Evolutionary conservation across 2,888 invertebrate species (phyloP).

Genomic region (Microdon myrmicae): DNA sequence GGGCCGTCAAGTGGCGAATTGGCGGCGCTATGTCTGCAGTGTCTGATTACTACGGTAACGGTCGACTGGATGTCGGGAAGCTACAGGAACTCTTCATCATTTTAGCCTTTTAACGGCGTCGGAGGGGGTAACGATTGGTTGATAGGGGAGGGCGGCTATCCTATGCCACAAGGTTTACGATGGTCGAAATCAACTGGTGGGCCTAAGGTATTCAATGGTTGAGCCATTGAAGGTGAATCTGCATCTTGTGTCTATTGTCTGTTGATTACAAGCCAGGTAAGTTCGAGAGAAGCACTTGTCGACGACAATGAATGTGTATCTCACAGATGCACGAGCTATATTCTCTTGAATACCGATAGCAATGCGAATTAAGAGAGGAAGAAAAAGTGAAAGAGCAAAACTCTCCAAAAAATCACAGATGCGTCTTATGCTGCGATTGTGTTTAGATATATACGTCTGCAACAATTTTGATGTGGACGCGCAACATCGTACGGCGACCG

Average conservation of each 20-base stretch:
- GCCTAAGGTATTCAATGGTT: constrained; percentile 7
- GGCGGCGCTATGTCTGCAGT: constrained; percentile 50
- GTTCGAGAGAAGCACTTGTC: too few species aligned
- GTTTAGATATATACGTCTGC: too few species aligned
- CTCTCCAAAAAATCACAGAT: too few species aligned
- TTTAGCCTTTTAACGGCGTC: background rate
- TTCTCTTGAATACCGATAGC: too few species aligned
- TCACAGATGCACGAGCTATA: too few species aligned
- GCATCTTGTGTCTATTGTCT: background rate
- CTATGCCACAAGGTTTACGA: background rate
- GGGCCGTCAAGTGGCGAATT: constrained; percentile 45
- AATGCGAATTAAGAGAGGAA: too few species aligned
- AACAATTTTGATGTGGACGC: too few species aligned
- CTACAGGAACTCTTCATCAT: constrained; percentile 13
- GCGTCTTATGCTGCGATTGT: too few species aligned
- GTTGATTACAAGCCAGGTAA: too few species aligned
- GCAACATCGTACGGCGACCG: too few species aligned
- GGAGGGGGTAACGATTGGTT: background rate
- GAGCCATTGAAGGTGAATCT: constrained; percentile 12
- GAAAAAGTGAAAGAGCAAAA: too few species aligned
- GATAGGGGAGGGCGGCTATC: background rate
- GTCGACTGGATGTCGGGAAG: constrained; percentile 14
- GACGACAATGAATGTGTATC: too few species aligned
- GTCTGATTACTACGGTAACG: constrained; percentile 38
- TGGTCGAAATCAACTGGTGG: constrained; percentile 48